Evolutionary conservation across 2,113 vertebrate genomes (phyloP), one percentile per base, ranked within the genome.

Genomic region (Pachyramphus minor): DNA sequence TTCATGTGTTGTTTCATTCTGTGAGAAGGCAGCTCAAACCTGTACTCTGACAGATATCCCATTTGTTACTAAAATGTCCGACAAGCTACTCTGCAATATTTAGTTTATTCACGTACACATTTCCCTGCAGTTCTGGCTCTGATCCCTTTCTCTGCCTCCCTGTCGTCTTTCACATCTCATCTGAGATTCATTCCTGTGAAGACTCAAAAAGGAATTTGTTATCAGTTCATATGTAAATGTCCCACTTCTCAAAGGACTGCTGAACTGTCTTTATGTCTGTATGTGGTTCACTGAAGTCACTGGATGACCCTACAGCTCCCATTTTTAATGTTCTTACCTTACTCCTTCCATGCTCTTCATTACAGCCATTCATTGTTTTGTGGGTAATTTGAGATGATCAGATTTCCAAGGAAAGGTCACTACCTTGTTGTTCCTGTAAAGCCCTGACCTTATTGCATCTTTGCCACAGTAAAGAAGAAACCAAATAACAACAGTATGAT

Each of bases 301-400:
- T 0, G 5, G 42, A 39, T 11, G 15, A 59, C 47, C 8, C 2
- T 2, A 35, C 39, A 81, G 50, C 50, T 73, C 63, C 28, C 0
- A 0, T 14, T 67, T 74, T 63, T 28, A 45, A 69, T 81, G 67
- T 55, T 39, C 59, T 73, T 42, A 31, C 66, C 28, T 41, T n/a
- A 31, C 35, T 76, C 39, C 28, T 64, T 63, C 50, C 0, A 0
- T 35, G 25, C n/a, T 60, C 39, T 73, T 91, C 66, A 71, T 87
- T 76, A 67, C 24, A 23, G 59, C 25, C 37, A 21, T 53, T 75
- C 49, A 2, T 25, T 25, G 47, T 42, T 39, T 41, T 31, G 24
- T 42, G 42, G 60, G 73, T 89, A 77, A 84, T 95, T 94, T 84
- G n/a, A 68, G 37, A 53, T 30, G 14, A 91, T 66, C 37, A 45